phyloP scores from a whole-genome alignment of 2,888 invertebrate species.

The Alviniconcha strummeri region DNA sequence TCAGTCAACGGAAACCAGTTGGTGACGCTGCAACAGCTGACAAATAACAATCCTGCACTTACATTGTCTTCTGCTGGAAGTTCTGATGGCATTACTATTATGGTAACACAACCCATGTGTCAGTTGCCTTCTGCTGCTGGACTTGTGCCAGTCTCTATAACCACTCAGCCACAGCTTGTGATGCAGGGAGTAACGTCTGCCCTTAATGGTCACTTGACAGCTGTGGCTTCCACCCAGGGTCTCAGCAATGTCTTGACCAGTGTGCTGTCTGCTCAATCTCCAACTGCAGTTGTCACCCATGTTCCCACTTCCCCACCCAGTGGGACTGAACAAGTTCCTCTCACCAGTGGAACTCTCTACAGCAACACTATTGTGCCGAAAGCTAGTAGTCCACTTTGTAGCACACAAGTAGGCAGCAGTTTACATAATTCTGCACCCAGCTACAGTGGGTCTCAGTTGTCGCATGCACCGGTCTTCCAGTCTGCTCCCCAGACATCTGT shows the following conservation, averaged over 20 bases:
- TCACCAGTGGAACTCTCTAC: neutral
- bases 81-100: neutral
- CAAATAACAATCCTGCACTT: neutral
- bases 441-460: neutral
- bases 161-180: neutral
- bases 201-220: neutral
- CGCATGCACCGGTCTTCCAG: neutral
- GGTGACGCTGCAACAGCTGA: neutral
- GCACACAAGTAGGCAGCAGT: slow-evolving; percentile 13
- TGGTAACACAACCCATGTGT: slow-evolving; percentile 7
- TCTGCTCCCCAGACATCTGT: neutral
- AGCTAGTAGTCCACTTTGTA: neutral
- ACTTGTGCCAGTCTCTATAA: neutral
- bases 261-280: too few species aligned
- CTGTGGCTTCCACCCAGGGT: neutral
- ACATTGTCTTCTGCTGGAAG: neutral
- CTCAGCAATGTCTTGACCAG: too few species aligned
- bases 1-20: slow-evolving; percentile 10
- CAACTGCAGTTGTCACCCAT: neutral
- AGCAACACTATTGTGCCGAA: neutral
- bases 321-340: neutral
- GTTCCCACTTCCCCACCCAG: neutral
- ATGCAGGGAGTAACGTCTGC: neutral
- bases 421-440: neutral
- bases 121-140: neutral